A percentile compares a stretch with the other conserved stretches of the same genome.
Conservation (phyloP, 2,113 vertebrate species). For the Ochotona princeps region DNA sequence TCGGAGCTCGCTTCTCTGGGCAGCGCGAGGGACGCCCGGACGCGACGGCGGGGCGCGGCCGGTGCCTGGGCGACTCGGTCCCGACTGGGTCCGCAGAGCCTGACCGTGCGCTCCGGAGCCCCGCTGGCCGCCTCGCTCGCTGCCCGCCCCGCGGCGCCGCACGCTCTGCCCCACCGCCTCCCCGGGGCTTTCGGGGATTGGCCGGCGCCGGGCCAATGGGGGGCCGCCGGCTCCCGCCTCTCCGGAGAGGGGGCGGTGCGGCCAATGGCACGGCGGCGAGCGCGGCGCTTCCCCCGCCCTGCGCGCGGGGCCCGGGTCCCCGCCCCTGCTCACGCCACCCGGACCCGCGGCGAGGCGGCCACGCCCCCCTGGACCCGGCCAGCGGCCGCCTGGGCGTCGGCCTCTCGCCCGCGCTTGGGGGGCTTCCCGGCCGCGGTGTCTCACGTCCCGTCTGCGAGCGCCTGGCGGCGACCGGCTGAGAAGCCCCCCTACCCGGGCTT, state of each 20-base stretch:
- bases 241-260: neutral
- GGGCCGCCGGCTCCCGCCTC: conserved; percentile 60
- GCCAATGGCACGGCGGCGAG: conserved; percentile 26
- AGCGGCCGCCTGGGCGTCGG: neutral
- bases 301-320: neutral
- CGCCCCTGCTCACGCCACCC: conserved; percentile 40
- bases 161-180: conserved; percentile 44
- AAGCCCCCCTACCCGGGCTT: neutral
- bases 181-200: conserved; percentile 61
- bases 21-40: neutral
- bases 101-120: neutral
- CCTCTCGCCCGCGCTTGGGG: neutral
- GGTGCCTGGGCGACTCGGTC: neutral
- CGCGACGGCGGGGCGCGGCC: neutral
- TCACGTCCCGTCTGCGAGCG: neutral
- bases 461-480: too few relatives aligned
- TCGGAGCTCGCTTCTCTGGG: conserved; percentile 25
- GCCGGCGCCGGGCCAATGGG: conserved; percentile 71
- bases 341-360: neutral
- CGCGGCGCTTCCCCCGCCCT: neutral
- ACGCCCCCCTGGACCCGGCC: neutral
- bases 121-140: neutral
- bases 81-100: neutral
- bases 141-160: conserved; percentile 5
- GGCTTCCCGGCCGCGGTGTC: neutral